These are phyloP conservation scores for Ellobius talpinus DNA, from an alignment of 2,113 vertebrate species.

Conservation along the genomic window DNA sequence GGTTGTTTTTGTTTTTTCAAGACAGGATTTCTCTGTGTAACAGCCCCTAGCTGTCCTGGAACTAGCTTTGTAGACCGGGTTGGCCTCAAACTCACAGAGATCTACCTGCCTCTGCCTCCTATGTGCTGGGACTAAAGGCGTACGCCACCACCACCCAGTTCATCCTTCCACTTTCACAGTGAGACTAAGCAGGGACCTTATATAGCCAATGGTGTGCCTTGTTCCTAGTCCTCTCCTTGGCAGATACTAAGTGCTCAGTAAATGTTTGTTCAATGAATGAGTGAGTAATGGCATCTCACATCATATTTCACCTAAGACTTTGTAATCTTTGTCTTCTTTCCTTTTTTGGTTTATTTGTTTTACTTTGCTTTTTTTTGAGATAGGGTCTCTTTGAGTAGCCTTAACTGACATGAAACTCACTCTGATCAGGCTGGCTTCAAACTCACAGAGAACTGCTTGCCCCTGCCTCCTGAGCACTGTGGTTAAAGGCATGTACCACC, in stretches of 20 bases:
- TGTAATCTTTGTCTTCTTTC: neutral
- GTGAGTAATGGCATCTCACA: neutral
- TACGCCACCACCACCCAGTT: fast-evolving
- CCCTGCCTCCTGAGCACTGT: neutral
- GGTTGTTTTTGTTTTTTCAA: too few species aligned
- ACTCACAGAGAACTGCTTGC: neutral
- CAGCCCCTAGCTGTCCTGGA: too few species aligned
- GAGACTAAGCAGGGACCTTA: neutral
- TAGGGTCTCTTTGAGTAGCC: neutral
- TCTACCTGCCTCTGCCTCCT: too few species aligned
- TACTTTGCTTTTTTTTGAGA: neutral
- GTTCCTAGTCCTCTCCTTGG: neutral
- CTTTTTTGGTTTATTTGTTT: neutral
- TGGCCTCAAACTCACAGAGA: too few species aligned
- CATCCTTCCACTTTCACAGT: neutral
- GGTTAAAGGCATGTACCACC: neutral
- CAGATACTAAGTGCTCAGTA: constrained; percentile 36
- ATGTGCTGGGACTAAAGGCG: too few species aligned
- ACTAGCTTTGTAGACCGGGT: too few species aligned
- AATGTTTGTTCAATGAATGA: constrained; percentile 19
- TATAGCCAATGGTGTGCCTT: fast-evolving
- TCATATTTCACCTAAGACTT: neutral
- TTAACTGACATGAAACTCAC: neutral
- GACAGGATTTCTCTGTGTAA: too few species aligned
- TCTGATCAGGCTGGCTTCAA: neutral